Evolutionary conservation across 2,113 vertebrate genomes (phyloP).

Genomic region (Kryptolebias marmoratus): DNA sequence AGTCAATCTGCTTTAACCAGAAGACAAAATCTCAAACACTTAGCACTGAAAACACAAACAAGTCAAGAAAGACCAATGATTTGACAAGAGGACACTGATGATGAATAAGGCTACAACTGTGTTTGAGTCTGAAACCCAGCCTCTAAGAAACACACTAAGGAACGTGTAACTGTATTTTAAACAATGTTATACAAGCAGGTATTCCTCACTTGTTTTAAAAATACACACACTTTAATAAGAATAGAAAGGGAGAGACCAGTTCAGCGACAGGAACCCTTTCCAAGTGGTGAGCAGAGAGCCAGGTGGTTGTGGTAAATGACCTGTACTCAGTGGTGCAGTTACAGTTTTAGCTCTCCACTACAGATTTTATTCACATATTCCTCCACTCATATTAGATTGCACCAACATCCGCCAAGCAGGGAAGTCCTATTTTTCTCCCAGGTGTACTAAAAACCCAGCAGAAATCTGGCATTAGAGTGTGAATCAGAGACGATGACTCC

Average conservation of each 20-base stretch:
- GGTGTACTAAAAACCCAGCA: conserved; percentile 22
- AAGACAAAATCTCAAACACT: not conserved
- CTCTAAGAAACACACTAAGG: not conserved
- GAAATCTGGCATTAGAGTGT: conserved; percentile 44
- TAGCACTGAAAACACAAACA: not conserved
- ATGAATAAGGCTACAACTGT: not conserved
- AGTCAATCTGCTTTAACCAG: not conserved
- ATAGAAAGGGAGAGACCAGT: not conserved
- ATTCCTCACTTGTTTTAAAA: not conserved
- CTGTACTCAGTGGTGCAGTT: conserved; percentile 57
- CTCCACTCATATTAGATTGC: conserved; percentile 67
- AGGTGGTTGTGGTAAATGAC: conserved; percentile 69
- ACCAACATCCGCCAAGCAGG: conserved; percentile 57
- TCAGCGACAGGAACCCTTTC: conserved; percentile 20
- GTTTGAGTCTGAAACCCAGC: not conserved
- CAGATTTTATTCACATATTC: conserved; percentile 57
- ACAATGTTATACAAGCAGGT: not conserved
- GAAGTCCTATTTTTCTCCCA: conserved; percentile 56
- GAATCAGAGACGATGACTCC: conserved; percentile 49
- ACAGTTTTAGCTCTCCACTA: conserved; percentile 70
- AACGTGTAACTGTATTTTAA: not conserved
- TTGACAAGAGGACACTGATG: not conserved
- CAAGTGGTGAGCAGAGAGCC: conserved; percentile 42
- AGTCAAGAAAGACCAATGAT: not conserved
- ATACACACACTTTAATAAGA: not conserved